These are phyloP conservation scores for Pycnomerus fuliginosus DNA, from an alignment of 2,888 invertebrate species.

Conservation along the genomic window DNA sequence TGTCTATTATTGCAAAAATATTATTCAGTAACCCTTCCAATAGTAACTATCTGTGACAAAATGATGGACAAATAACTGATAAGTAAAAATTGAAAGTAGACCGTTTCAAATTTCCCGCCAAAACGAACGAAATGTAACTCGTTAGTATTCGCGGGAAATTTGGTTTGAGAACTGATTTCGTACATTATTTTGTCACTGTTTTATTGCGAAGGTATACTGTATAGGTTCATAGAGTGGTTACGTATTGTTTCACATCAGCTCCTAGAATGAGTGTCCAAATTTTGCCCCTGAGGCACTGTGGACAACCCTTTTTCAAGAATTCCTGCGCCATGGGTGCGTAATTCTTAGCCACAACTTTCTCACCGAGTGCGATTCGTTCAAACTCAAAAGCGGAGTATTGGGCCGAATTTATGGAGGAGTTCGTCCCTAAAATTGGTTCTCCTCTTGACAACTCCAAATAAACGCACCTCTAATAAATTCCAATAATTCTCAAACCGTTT, in stretches of 20 bases:
- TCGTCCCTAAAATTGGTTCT: constrained; percentile 74
- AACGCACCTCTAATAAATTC: constrained; percentile 62
- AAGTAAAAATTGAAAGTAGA: too few species aligned
- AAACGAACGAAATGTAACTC: too few species aligned
- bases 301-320: constrained; percentile 83
- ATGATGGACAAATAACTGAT: too few species aligned
- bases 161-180: too few species aligned
- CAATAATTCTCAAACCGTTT: too few species aligned
- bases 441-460: constrained; percentile 74
- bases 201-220: background rate
- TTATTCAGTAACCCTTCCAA: too few species aligned
- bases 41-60: too few species aligned
- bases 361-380: constrained; percentile 73
- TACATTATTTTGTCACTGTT: constrained; percentile 1
- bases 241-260: constrained; percentile 69
- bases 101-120: too few species aligned
- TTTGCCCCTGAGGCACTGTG: constrained; percentile 72
- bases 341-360: constrained; percentile 72
- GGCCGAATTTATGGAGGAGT: constrained; percentile 60
- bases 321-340: constrained; percentile 90
- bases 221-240: constrained; percentile 51
- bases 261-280: constrained; percentile 88
- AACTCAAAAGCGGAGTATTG: constrained; percentile 64
- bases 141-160: too few species aligned
- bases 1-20: constrained; percentile 1